phyloP scores from a whole-genome alignment of 2,888 invertebrate species.

The Sminthurinus aureus region DNA sequence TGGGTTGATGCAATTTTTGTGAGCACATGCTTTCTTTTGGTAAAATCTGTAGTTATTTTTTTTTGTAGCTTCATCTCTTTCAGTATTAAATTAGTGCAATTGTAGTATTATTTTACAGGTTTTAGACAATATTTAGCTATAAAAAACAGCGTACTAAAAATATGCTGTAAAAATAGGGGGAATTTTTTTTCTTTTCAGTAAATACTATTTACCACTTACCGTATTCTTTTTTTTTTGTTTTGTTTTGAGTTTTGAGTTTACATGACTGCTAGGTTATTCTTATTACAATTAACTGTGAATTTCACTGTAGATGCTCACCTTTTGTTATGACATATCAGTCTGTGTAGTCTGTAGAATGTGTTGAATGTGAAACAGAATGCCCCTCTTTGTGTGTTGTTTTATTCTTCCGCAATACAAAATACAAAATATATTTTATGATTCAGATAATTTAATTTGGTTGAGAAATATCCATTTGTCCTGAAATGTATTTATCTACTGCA shows the following conservation, averaged over 20 bases:
- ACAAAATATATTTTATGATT: background rate
- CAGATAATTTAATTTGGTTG: background rate
- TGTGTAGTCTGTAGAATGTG: background rate
- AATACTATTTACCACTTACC: background rate
- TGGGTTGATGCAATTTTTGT: conserved; percentile 27
- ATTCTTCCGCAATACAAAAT: too few species aligned
- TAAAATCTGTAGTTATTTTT: background rate
- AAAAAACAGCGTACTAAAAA: background rate
- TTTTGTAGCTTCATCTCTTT: too few species aligned
- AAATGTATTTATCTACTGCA: too few species aligned
- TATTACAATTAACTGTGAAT: conserved; percentile 6
- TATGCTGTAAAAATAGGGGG: background rate
- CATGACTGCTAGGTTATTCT: conserved; percentile 36
- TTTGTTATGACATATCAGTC: conserved; percentile 15
- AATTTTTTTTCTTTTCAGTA: background rate
- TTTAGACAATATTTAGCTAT: background rate
- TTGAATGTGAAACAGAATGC: background rate
- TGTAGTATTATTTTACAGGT: background rate
- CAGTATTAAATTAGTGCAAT: background rate
- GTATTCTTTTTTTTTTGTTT: background rate
- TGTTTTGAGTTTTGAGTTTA: conserved; percentile 21
- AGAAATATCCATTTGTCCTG: background rate
- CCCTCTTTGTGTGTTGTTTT: too few species aligned
- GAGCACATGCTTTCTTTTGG: background rate
- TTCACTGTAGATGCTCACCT: background rate